These are phyloP conservation scores for Scaptomyza graminum DNA, from an alignment of 1,140 invertebrate species.

Conservation along the genomic window DNA sequence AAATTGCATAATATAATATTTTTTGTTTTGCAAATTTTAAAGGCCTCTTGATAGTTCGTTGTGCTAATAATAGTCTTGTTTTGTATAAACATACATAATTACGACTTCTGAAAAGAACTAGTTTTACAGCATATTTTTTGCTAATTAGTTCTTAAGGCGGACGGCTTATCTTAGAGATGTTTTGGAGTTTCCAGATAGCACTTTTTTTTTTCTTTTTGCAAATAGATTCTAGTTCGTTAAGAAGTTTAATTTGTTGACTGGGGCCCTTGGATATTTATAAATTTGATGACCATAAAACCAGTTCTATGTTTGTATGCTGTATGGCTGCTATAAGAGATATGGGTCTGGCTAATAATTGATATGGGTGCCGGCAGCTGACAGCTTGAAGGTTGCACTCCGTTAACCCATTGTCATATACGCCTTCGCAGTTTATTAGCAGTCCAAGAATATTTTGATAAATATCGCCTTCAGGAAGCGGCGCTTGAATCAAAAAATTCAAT, in stretches of 20 bases:
- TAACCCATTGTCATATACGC: slow-evolving; percentile 9
- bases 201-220: background rate
- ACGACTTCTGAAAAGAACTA: background rate
- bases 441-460: background rate
- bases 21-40: slow-evolving; percentile 11
- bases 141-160: background rate
- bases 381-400: slow-evolving; percentile 21
- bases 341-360: slow-evolving; percentile 24
- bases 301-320: slow-evolving; percentile 11
- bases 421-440: background rate
- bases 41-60: slow-evolving; percentile 18
- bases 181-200: background rate
- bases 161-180: slow-evolving; percentile 4
- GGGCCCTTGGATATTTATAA: slow-evolving; percentile 11
- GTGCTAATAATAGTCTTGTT: slow-evolving; percentile 9
- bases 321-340: slow-evolving; percentile 6
- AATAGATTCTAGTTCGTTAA: background rate
- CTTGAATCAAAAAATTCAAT: background rate
- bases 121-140: slow-evolving; percentile 9
- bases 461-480: slow-evolving; percentile 14
- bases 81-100: slow-evolving; percentile 10
- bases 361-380: slow-evolving; percentile 20
- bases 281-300: slow-evolving; percentile 21
- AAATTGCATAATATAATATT: slow-evolving; percentile 16
- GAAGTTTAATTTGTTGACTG: background rate